Conservation (phyloP, 2,797 vertebrate genomes). For the Gallirallus australis region DNA sequence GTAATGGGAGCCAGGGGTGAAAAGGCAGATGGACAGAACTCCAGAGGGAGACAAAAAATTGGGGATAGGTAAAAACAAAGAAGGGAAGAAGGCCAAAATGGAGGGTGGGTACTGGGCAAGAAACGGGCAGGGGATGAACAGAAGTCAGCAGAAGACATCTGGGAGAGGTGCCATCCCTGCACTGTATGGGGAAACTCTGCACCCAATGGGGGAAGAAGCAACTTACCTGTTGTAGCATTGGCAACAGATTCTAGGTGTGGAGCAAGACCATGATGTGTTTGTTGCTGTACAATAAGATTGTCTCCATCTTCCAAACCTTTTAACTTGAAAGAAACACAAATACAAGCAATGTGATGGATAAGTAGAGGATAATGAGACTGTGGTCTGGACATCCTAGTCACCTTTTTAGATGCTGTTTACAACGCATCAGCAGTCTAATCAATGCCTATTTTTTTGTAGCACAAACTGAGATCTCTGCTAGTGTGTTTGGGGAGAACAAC, state of each 20-base stretch:
- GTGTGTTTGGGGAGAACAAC: background rate
- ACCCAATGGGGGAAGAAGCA: background rate
- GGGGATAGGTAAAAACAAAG: background rate
- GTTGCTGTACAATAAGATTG: background rate
- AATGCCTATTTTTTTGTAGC: background rate
- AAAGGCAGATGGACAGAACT: background rate
- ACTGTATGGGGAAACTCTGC: background rate
- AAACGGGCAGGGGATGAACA: background rate
- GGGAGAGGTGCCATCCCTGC: background rate
- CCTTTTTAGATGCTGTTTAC: background rate
- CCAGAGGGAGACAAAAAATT: background rate
- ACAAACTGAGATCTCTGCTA: background rate
- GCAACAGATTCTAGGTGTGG: background rate
- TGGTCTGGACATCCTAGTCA: background rate
- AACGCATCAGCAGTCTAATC: background rate
- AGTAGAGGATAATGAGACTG: background rate
- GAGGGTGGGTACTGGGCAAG: accelerated
- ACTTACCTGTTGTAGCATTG: background rate
- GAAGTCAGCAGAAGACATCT: background rate
- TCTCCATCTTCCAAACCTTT: background rate
- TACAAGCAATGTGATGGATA: background rate
- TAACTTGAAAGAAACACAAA: background rate
- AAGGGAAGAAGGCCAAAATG: background rate
- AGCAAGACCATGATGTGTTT: accelerated
- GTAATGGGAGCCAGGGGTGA: background rate